Evolutionary conservation across 2,113 vertebrate species (phyloP).

Genomic region (Cyprichromis sp.): DNA sequence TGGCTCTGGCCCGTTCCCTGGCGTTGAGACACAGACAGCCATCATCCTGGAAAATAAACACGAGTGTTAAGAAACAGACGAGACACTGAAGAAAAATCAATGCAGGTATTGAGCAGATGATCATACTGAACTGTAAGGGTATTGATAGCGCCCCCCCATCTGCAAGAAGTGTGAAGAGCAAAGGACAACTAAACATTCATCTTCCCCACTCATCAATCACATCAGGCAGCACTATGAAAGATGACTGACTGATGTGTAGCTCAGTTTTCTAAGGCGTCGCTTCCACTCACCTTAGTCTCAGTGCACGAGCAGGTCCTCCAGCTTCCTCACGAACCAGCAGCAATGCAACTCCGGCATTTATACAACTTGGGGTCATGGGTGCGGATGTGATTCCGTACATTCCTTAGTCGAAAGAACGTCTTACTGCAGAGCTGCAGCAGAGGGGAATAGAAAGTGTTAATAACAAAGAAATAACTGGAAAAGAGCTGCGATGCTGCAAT

Average conservation of each 20-base stretch:
- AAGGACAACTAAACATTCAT: not conserved
- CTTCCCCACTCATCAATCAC: not conserved
- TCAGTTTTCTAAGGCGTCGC: not conserved
- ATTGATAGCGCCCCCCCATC: not conserved
- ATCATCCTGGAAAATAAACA: slow-evolving; percentile 36
- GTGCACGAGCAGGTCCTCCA: not conserved
- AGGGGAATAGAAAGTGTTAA: not conserved
- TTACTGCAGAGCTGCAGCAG: slow-evolving; percentile 73
- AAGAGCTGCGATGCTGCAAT: not conserved
- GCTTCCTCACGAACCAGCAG: slow-evolving; percentile 58
- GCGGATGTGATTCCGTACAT: slow-evolving; percentile 74
- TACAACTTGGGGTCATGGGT: slow-evolving; percentile 76
- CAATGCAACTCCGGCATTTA: slow-evolving; percentile 72
- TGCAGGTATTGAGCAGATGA: not conserved
- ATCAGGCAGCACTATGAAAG: not conserved
- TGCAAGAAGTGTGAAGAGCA: not conserved
- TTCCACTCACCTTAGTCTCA: slow-evolving; percentile 13
- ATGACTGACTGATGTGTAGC: not conserved
- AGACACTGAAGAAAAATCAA: not conserved
- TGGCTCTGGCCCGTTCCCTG: slow-evolving; percentile 12
- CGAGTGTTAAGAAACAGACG: not conserved
- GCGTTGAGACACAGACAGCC: slow-evolving; percentile 15
- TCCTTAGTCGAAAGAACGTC: slow-evolving; percentile 74
- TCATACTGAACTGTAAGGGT: not conserved
- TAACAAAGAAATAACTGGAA: not conserved